Conservation (phyloP, 2,113 vertebrate genomes). For the Leptosomus discolor region DNA sequence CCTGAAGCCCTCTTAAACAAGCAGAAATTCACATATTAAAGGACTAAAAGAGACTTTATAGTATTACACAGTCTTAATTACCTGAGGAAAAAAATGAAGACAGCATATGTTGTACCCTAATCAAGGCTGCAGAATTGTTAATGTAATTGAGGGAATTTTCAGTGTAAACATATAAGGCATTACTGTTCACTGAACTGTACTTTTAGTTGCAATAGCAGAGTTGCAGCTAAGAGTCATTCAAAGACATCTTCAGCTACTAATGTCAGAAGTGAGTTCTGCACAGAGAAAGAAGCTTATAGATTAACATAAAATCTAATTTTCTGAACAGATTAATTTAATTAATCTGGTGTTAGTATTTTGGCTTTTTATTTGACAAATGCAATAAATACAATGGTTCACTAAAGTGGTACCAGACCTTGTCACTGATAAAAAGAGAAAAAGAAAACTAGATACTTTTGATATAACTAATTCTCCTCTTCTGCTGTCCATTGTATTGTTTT, state of each 20-base stretch:
- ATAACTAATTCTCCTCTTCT: not conserved
- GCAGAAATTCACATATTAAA: slow-evolving; percentile 19
- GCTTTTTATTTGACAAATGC: not conserved
- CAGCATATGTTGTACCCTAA: not conserved
- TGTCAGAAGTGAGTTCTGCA: not conserved
- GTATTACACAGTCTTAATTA: slow-evolving; percentile 20
- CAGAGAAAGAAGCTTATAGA: not conserved
- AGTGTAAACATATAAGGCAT: not conserved
- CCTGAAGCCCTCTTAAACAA: not conserved
- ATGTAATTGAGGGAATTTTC: not conserved
- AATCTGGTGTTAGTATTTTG: not conserved
- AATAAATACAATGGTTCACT: not conserved
- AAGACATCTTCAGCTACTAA: not conserved
- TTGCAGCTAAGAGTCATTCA: not conserved
- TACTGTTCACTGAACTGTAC: not conserved
- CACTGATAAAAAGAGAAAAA: not conserved
- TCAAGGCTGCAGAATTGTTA: not conserved
- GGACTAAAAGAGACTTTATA: not conserved
- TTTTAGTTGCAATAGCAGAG: not conserved
- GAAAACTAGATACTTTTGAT: not conserved
- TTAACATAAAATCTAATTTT: not conserved
- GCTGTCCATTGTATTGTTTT: not conserved
- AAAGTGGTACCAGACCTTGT: not conserved
- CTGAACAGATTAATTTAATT: not conserved
- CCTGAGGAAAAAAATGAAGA: not conserved